A percentile compares a stretch with the other conserved stretches of the same genome.
Conservation (phyloP, 2,113 vertebrate species). For the Telmatochromis sp. region DNA sequence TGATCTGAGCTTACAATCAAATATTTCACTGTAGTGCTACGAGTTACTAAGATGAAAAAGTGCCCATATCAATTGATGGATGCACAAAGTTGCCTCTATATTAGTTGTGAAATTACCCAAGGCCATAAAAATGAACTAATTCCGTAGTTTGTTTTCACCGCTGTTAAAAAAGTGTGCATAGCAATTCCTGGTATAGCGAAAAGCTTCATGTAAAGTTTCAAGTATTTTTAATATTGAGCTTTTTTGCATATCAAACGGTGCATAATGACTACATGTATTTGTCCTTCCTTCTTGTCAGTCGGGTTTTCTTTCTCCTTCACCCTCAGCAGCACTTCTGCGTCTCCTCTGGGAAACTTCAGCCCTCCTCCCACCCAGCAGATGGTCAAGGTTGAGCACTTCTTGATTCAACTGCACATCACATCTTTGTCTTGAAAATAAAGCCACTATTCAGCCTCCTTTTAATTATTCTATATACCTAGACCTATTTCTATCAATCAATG, state of each 20-base stretch:
- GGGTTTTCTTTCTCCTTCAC: slow-evolving; percentile 12
- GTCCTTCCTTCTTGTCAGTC: neutral
- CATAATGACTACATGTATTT: neutral
- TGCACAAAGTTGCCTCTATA: neutral
- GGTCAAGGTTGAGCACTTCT: slow-evolving; percentile 48
- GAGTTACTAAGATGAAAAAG: neutral
- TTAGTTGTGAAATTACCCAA: slow-evolving; percentile 20
- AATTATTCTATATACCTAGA: neutral
- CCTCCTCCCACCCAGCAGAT: slow-evolving; percentile 33
- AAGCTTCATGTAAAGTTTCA: neutral
- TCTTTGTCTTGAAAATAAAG: slow-evolving; percentile 3
- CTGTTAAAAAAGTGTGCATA: neutral
- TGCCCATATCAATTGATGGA: neutral
- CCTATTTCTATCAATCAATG: neutral
- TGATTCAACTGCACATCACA: slow-evolving; percentile 23
- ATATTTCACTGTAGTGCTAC: neutral
- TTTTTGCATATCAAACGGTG: neutral
- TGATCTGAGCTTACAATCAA: slow-evolving; percentile 5
- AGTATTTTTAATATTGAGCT: neutral
- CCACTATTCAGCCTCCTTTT: neutral
- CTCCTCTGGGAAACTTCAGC: slow-evolving; percentile 28
- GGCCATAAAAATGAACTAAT: neutral
- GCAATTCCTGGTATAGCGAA: neutral
- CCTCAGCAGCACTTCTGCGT: slow-evolving; percentile 21
- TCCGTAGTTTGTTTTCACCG: neutral